Evolutionary conservation across 1,140 invertebrate genomes (phyloP), one percentile per base, ranked within the genome.

Genomic region (Trichonephila clavipes): DNA sequence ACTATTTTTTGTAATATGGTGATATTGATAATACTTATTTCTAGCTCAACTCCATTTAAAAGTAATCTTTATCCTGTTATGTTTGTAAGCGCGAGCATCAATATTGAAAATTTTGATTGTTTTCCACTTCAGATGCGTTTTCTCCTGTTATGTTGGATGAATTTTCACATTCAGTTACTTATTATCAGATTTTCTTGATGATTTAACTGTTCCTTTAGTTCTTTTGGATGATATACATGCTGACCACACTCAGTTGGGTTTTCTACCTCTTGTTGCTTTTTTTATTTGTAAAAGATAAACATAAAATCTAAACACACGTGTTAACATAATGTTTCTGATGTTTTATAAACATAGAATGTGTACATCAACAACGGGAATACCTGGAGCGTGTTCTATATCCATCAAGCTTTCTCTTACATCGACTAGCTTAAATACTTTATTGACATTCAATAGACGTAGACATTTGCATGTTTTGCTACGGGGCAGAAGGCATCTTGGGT

Each of bases 401-500:
- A 8, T 77, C 51, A n/a, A 72, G 44, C 44, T 72, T 89, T 24
- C 66, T 77, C 64, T 77, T 89, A 28, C 28, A 40, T 89, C 64
- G 24, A 24, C 34, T 24, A 44, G 61, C 18, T 14, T 12, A 28
- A 87, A 58, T 10, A 2, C 64, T 51, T 58, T 19, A 89, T 89
- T 89, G 40, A 6, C 28, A 89, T 89, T 72, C 88, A 69, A 40
- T 19, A 10, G 18, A 21, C 88, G 88, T 89, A 51, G 28, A 64
- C 61, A 34, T 34, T 40, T 40, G 40, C 40, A 58, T 58, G 44
- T 83, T 58, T 83, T 14, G 82, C 82, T 59, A 58, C 44, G 2
- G 82, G 82, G n/a, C 44, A 83, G 6, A 24, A 58, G 21, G 82
- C 44, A 83, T 58, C 51, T 83, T 58, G 51, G 40, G 21, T 83